A percentile compares a stretch with the other conserved stretches of the same genome.
These are phyloP conservation scores for Clarias batrachus DNA, from an alignment of 2,113 vertebrate genomes.

Conservation along the genomic window DNA sequence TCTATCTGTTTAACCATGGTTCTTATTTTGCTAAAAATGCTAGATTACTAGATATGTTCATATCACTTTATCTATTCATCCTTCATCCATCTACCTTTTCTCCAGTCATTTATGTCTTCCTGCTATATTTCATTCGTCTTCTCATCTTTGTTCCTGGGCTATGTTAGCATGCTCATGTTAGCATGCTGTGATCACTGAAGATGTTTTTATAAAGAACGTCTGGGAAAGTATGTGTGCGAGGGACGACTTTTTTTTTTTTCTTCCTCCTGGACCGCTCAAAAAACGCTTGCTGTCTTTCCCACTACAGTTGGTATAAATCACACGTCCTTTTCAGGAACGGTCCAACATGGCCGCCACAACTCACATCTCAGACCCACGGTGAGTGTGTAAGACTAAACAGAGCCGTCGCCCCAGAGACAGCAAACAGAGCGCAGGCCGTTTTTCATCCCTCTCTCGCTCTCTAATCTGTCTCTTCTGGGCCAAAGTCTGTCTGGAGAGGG, in stretches of 20 bases:
- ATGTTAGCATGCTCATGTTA: background rate
- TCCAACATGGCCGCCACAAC: conserved; percentile 66
- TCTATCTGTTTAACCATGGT: background rate
- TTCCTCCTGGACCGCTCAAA: background rate
- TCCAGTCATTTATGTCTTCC: background rate
- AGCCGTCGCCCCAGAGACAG: conserved; percentile 40
- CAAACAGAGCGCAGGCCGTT: conserved; percentile 37
- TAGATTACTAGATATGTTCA: background rate
- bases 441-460: conserved; percentile 32
- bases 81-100: background rate
- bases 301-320: conserved; percentile 66
- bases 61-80: background rate
- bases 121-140: background rate
- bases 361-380: conserved; percentile 64
- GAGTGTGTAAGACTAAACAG: conserved; percentile 49
- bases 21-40: background rate
- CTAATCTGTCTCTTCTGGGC: conserved; percentile 49
- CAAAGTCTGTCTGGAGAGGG: conserved; percentile 60
- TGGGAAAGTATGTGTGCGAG: conserved; percentile 1
- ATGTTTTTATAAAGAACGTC: conserved; percentile 8
- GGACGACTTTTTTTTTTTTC: background rate
- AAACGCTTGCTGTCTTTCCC: conserved; percentile 12
- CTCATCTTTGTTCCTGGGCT: background rate
- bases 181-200: background rate
- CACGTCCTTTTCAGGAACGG: conserved; percentile 60